Evolutionary conservation across 2,797 vertebrate genomes (phyloP).

Genomic region (Siniperca undulata): DNA sequence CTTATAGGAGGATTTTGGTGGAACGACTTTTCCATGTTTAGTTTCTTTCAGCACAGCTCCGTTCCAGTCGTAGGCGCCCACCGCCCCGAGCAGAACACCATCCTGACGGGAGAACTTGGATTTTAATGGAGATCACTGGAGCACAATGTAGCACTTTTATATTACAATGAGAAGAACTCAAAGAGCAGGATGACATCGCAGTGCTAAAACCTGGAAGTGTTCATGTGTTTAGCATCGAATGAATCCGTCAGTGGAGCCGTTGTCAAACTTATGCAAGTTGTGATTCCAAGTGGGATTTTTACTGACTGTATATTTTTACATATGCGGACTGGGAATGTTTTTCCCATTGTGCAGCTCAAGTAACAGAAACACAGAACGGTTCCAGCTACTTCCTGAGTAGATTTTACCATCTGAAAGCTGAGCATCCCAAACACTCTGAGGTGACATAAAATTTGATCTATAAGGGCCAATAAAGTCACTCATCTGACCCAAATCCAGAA

Average conservation of each 20-base stretch:
- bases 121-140: neutral
- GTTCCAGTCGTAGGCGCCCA: conserved; percentile 97
- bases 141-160: neutral
- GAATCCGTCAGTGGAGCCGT: neutral
- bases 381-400: neutral
- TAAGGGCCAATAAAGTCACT: no score
- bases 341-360: conserved; percentile 9
- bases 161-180: neutral
- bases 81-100: conserved; percentile 93
- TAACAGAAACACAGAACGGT: neutral
- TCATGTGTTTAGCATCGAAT: neutral
- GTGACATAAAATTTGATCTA: no score
- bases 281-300: neutral
- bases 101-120: conserved; percentile 83
- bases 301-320: neutral
- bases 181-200: neutral
- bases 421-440: neutral
- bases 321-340: neutral
- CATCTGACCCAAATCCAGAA: no score
- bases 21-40: conserved; percentile 90
- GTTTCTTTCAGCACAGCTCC: conserved; percentile 97
- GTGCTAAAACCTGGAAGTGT: neutral
- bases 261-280: neutral
- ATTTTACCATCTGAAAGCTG: neutral
- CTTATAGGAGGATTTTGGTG: conserved; percentile 90